Conservation (phyloP, 1,140 invertebrate species). For the Cydia fagiglandana region DNA sequence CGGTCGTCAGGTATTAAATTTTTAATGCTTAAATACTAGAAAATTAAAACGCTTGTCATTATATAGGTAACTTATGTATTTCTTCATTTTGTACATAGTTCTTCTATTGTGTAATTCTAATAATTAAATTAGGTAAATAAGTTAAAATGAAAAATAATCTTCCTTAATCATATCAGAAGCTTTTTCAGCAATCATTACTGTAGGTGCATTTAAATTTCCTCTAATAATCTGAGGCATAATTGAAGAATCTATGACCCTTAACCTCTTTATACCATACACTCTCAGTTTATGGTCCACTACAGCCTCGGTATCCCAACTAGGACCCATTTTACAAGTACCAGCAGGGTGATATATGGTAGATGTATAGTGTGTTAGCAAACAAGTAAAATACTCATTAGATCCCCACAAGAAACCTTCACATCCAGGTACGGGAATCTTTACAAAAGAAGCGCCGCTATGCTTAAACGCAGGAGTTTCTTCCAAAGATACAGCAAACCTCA, state of each 20-base stretch:
- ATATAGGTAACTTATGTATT: neutral
- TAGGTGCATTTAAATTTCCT: constrained; percentile 82
- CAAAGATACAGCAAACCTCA: constrained; percentile 79
- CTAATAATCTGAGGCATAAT: constrained; percentile 84
- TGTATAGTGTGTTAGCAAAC: constrained; percentile 83
- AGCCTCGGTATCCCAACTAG: constrained; percentile 82
- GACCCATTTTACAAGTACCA: constrained; percentile 93
- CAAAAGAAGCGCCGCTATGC: constrained; percentile 79
- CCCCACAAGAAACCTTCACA: constrained; percentile 82
- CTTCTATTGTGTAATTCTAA: neutral
- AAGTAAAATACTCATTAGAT: constrained; percentile 84
- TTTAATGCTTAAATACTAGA: no score
- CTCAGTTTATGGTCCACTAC: constrained; percentile 86
- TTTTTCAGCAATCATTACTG: constrained; percentile 83
- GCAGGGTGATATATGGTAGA: constrained; percentile 88
- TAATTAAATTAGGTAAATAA: no score
- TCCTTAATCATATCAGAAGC: constrained; percentile 81
- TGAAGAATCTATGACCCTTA: constrained; percentile 89
- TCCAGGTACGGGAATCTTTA: constrained; percentile 80
- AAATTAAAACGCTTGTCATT: no score
- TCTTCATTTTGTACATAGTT: neutral
- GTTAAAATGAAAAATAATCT: constrained; percentile 60
- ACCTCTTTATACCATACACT: constrained; percentile 83
- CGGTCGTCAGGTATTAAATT: no score
- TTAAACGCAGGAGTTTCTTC: constrained; percentile 81